Conservation (phyloP, 2,113 vertebrate genomes). For the Gorsachius goisagi region DNA sequence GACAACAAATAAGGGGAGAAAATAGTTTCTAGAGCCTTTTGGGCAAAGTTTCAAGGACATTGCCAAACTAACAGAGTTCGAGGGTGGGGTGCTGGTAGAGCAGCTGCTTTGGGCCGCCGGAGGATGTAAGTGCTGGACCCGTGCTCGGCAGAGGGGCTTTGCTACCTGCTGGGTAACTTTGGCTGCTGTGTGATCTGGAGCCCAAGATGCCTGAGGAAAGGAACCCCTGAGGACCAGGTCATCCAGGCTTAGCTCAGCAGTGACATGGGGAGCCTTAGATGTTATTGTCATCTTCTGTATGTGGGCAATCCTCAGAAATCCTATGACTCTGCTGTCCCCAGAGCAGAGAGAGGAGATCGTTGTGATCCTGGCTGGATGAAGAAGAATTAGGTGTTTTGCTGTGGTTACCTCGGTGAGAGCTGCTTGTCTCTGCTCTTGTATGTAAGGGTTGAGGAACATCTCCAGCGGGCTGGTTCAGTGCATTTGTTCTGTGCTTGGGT, state of each 20-base stretch:
- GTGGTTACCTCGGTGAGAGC: rapidly evolving
- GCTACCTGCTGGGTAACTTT: neutral
- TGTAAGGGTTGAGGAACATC: neutral
- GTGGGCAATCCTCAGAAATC: neutral
- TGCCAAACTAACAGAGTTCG: neutral
- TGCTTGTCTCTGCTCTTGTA: neutral
- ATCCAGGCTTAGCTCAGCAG: neutral
- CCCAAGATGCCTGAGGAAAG: neutral
- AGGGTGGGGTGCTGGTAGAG: neutral
- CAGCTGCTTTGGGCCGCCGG: neutral
- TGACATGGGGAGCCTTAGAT: neutral
- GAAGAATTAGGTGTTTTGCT: neutral
- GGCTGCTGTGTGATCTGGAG: neutral
- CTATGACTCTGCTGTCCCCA: neutral
- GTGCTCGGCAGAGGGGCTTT: neutral
- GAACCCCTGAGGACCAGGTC: neutral
- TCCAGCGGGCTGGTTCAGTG: neutral
- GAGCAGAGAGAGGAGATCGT: neutral
- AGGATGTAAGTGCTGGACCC: neutral
- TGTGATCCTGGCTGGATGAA: neutral
- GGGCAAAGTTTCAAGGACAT: neutral
- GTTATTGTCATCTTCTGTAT: neutral
- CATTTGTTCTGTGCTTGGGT: neutral
- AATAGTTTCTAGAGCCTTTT: neutral
- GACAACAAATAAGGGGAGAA: neutral